These are phyloP conservation scores for Dasypus novemcinctus DNA, from an alignment of 2,113 vertebrate genomes.

Conservation along the genomic window DNA sequence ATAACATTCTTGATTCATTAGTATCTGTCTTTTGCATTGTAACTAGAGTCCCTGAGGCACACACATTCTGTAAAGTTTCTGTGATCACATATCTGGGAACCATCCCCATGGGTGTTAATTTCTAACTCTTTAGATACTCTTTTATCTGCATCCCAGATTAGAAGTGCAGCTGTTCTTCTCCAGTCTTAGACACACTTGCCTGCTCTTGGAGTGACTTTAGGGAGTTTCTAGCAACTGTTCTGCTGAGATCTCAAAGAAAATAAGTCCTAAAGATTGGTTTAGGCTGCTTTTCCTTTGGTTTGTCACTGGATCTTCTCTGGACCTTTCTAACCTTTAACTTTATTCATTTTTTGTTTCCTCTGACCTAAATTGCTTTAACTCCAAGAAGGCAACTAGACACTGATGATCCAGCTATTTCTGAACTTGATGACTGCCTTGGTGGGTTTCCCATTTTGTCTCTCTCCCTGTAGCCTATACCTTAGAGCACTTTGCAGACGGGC, in stretches of 20 bases:
- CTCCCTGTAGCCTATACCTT: constrained; percentile 12
- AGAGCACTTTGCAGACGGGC: constrained; percentile 39
- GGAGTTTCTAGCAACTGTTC: constrained; percentile 33
- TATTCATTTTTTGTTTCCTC: not conserved
- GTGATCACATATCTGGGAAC: not conserved
- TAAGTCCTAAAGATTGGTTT: not conserved
- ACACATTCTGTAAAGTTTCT: constrained; percentile 5
- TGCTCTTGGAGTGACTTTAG: constrained; percentile 53
- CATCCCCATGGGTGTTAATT: constrained; percentile 40
- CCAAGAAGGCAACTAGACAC: not conserved
- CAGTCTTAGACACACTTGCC: not conserved
- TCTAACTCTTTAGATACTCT: constrained; percentile 55
- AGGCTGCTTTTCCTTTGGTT: constrained; percentile 11
- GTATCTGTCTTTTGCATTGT: not conserved
- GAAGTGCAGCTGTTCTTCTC: constrained; percentile 62
- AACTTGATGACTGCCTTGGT: not conserved
- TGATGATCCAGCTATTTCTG: constrained; percentile 32
- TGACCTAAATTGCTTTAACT: not conserved
- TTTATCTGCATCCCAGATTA: constrained; percentile 44
- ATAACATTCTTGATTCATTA: not conserved
- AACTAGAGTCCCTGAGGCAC: not conserved
- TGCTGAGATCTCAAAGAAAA: constrained; percentile 37
- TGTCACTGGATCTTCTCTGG: not conserved
- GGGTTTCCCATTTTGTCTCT: constrained; percentile 40
- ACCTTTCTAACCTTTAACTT: constrained; percentile 43